phyloP scores from a whole-genome alignment of 2,888 invertebrate genomes.

The Ypsolopha scabrella region DNA sequence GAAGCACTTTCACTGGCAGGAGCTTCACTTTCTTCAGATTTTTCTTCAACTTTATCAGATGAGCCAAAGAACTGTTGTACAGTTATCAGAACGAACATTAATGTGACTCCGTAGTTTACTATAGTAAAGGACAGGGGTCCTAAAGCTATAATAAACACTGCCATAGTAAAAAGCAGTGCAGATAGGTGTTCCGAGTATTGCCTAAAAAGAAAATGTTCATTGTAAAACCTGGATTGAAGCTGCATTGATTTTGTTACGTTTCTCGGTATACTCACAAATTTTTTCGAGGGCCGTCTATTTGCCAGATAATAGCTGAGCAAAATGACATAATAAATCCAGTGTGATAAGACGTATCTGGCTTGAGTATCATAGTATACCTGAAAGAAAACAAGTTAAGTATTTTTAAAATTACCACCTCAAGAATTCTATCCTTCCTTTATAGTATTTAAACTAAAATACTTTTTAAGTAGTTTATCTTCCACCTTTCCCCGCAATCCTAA shows the following conservation, averaged over 20 bases:
- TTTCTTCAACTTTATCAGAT: conserved; percentile 7
- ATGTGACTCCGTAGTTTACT: conserved; percentile 70
- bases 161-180: conserved; percentile 61
- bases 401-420: too few species aligned
- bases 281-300: conserved; percentile 72
- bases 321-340: conserved; percentile 69
- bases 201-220: conserved; percentile 39
- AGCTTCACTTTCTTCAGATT: conserved; percentile 1
- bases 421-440: too few species aligned
- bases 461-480: too few species aligned
- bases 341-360: conserved; percentile 73
- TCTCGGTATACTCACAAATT: conserved; percentile 67
- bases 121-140: conserved; percentile 72
- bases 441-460: too few species aligned
- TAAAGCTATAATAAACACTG: conserved; percentile 67
- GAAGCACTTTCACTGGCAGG: conserved; percentile 2
- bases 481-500: too few species aligned
- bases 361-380: conserved; percentile 66
- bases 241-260: too few species aligned
- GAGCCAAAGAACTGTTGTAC: conserved; percentile 62
- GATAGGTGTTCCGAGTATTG: conserved; percentile 51
- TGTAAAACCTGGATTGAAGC: too few species aligned
- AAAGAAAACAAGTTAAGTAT: conserved; percentile 12
- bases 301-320: conserved; percentile 75
- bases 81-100: conserved; percentile 65